These are phyloP conservation scores for Acrocera orbiculus DNA, from an alignment of 2,888 invertebrate genomes.

Conservation along the genomic window DNA sequence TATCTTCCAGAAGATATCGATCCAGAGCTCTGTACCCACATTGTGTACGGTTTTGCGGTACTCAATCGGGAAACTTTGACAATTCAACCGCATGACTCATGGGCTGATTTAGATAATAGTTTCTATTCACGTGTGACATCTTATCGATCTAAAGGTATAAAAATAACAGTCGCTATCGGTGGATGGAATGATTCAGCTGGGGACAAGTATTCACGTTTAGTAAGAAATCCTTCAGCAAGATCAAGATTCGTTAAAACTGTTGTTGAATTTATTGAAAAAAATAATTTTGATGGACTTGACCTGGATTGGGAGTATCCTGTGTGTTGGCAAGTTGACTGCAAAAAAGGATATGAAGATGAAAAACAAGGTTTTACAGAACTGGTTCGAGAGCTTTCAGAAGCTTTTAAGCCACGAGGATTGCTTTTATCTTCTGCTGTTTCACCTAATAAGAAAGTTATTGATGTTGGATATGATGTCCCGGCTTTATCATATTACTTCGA, in stretches of 20 bases:
- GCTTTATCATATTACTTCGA: conserved; percentile 57
- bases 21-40: conserved; percentile 71
- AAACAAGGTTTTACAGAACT: conserved; percentile 60
- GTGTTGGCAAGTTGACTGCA: conserved; percentile 80
- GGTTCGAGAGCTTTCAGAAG: conserved; percentile 53
- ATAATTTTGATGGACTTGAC: conserved; percentile 79
- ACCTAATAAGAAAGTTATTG: conserved; percentile 65
- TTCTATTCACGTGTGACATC: conserved; percentile 75
- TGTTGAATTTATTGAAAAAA: conserved; percentile 56
- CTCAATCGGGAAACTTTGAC: conserved; percentile 54
- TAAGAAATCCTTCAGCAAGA: conserved; percentile 52
- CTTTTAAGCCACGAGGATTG: conserved; percentile 52
- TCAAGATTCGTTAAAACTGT: conserved; percentile 57
- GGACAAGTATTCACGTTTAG: conserved; percentile 70
- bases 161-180: conserved; percentile 74
- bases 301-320: conserved; percentile 90
- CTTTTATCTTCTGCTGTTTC: conserved; percentile 71
- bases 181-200: conserved; percentile 92
- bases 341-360: conserved; percentile 63
- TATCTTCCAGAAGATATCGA: conserved; percentile 70
- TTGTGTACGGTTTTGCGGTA: conserved; percentile 84
- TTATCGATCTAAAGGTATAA: conserved; percentile 52
- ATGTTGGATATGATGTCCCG: conserved; percentile 70
- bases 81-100: conserved; percentile 72
- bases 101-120: conserved; percentile 81